Base-by-base conservation (phyloP, 2,797 vertebrate species). In the Hoplostethus mediterraneus region DNA sequence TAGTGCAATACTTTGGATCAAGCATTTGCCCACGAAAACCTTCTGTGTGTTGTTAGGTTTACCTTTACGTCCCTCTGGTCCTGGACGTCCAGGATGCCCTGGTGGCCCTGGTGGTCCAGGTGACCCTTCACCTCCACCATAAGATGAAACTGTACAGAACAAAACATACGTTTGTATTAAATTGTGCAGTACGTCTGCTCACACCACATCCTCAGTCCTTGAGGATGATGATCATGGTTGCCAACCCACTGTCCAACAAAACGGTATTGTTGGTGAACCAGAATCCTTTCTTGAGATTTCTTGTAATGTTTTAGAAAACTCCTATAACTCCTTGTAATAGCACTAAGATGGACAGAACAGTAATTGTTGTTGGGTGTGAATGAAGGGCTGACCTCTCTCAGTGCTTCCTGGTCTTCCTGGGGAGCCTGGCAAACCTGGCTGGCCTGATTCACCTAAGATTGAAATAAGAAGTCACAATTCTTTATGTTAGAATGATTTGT, bases 51-150 rank as follows among this genome's bases (percentile, higher is more conserved):
- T 52, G 5, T 48, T 48, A 33, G 1, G 73, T 79, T 91, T 93
- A 94, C 96, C 97, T 94, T 97, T 94, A 77, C 75, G 11, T 59
- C 94, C 97, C 82, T 83, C 96, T 86, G 61, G 94, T 82, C 97
- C 94, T 56, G 82, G 89, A 42, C 4, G 69, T 67, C 95, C 95
- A 42, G 92, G 92, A 38, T 81, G 89, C 7, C 94, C 95, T 11
- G 92, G 88, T 40, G 84, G 75, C 64, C 94, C 95, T 17, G 91
- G 86, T 7, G 85, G 75, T 77, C 96, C 94, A 7, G 93, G 82
- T 58, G 92, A 88, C 70, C 70, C 11, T 13, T 90, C 75, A 74
- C 48, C 75, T 55, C 66, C 83, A 17, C 72, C 17, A 55, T 92
- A 88, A 28, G 83, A 81, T 0, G 81, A 64, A 1, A 79, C 93